phyloP scores from a whole-genome alignment of 1,140 invertebrate species.

The Pseudomyrmex concolor region DNA sequence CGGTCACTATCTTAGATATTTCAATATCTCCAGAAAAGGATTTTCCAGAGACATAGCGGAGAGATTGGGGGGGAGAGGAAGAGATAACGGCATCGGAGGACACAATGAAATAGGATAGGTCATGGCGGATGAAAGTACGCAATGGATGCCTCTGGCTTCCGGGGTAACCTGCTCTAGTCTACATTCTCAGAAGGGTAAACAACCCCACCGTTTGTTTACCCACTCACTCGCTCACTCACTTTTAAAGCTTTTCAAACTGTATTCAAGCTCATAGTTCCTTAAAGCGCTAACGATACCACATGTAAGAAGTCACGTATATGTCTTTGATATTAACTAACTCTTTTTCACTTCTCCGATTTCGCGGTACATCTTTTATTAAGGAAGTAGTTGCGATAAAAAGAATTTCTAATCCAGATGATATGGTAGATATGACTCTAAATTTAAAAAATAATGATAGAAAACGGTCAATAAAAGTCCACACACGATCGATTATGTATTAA shows the following conservation, averaged over 20 bases:
- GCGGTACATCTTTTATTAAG: not conserved
- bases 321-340: not conserved
- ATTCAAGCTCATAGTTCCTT: conserved; percentile 74
- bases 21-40: not conserved
- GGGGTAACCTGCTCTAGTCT: conserved; percentile 63
- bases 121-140: conserved; percentile 61
- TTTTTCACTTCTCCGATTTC: not conserved
- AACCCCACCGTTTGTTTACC: conserved; percentile 73
- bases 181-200: conserved; percentile 73
- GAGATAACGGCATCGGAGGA: not conserved
- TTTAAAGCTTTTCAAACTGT: conserved; percentile 72
- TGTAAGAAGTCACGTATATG: conserved; percentile 11
- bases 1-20: not conserved
- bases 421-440: not conserved
- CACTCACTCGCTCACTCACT: conserved; percentile 64
- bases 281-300: conserved; percentile 63
- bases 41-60: conserved; percentile 19
- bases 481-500: too few species aligned
- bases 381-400: not conserved
- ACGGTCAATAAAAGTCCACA: too few species aligned
- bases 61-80: not conserved
- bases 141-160: conserved; percentile 59
- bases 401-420: not conserved
- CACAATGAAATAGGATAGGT: conserved; percentile 70
- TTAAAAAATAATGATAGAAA: not conserved